Base-by-base conservation (phyloP, 1,140 invertebrate genomes). In the Anastrepha obliqua region DNA sequence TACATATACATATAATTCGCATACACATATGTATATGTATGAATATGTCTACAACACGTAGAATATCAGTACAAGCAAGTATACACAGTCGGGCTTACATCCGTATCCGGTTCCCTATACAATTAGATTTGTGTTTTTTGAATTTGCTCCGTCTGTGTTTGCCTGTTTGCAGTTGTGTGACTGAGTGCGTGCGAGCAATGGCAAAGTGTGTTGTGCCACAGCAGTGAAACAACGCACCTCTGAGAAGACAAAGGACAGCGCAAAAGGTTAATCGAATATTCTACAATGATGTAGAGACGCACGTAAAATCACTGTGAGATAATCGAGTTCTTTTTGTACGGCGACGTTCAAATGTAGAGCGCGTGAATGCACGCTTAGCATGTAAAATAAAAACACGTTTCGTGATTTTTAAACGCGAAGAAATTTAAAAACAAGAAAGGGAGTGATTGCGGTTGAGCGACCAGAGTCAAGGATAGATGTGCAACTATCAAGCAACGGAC, bases 371-470 rank as follows among this genome's bases (percentile, higher is more conserved):
- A 13, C 47, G 51, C 51, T 55, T 2, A 55, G 11, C n/a, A 9
- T 81, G 17, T 55, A 5, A 20, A 81, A 55, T 55, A 81, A 81
- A 81, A 81, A 55, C 74, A 55, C n/a, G 17, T 29, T 55, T 9
- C 2, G 47, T 51, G 74, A 51, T 81, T 81, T 81, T 9, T 29
- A 81, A 81, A 81, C 51, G 47, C 74, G 47, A 20, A 13, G n/a
- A 51, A 81, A 81, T 55, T 81, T 81, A 81, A 47, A 81, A 55
- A 11, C 44, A 20, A 81, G 47, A 81, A 58, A 8, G 51, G 1
- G 44, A 47, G 39, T 13, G 29, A 70, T 70, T 70, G 7, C 70
- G 67, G 39, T 42, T 13, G 8, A 51, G 44, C 9, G 5, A 47
- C 1, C 44, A 7, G 6, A 55, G n/a, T 55, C 47, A 51, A 3